Evolutionary conservation across 2,113 vertebrate species (phyloP).

Genomic region (Martes martes): DNA sequence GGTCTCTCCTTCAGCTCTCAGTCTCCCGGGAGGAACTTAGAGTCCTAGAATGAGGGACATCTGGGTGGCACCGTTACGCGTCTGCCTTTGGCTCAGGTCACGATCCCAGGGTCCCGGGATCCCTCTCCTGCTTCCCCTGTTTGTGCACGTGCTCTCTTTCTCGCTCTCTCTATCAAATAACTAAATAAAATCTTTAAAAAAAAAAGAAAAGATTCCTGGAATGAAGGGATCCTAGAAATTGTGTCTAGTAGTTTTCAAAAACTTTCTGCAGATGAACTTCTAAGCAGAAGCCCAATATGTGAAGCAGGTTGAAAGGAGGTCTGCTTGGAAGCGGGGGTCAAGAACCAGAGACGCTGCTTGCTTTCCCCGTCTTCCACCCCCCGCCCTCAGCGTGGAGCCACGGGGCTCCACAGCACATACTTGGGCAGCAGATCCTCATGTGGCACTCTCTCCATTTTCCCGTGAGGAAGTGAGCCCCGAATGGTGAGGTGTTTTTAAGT

Average conservation of each 20-base stretch:
- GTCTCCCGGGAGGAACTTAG: neutral
- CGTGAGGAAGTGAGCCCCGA: neutral
- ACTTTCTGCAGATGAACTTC: neutral
- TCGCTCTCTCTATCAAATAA: neutral
- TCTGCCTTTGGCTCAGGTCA: neutral
- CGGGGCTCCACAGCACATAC: fast-evolving
- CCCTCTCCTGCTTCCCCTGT: neutral
- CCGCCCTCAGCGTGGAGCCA: fast-evolving
- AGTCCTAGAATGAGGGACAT: neutral
- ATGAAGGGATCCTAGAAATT: neutral
- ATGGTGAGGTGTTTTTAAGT: neutral
- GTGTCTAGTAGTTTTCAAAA: neutral
- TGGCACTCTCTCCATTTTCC: neutral
- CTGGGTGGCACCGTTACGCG: neutral
- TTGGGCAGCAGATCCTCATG: neutral
- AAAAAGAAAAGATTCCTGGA: neutral
- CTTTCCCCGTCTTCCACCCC: too few species aligned
- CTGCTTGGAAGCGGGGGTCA: neutral
- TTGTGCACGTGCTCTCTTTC: too few species aligned
- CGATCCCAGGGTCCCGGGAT: neutral
- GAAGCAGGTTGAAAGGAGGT: neutral
- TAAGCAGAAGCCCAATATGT: neutral
- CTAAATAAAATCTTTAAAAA: neutral
- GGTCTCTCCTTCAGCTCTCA: neutral
- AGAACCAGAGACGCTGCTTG: neutral